These are phyloP conservation scores for Lordiphosa clarofinis DNA, from an alignment of 1,140 invertebrate species.

Conservation along the genomic window DNA sequence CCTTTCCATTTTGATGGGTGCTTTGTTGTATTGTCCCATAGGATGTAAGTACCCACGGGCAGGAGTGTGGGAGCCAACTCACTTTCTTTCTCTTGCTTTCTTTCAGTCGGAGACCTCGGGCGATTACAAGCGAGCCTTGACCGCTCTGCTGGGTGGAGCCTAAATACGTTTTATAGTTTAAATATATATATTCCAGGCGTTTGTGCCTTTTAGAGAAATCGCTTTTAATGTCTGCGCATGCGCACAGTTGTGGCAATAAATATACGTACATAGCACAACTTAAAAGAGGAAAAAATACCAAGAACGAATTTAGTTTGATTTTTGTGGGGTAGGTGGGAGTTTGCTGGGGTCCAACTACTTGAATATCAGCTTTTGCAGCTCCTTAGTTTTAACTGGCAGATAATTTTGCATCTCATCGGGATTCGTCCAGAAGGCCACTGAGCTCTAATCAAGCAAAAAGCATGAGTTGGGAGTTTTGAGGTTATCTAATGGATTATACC, in stretches of 20 bases:
- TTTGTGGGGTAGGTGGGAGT: neutral
- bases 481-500: too few relatives aligned
- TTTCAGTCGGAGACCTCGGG: constrained; percentile 87
- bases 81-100: constrained; percentile 7
- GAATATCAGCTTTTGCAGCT: constrained; percentile 80
- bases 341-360: constrained; percentile 28
- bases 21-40: constrained; percentile 34
- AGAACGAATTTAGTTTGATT: neutral
- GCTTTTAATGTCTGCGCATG: constrained; percentile 52
- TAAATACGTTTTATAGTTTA: constrained; percentile 17
- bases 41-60: constrained; percentile 39
- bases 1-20: constrained; percentile 21
- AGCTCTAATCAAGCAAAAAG: constrained; percentile 64
- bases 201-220: constrained; percentile 40
- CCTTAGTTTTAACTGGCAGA: constrained; percentile 80
- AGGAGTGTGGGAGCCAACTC: neutral
- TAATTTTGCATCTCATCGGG: constrained; percentile 82
- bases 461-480: neutral
- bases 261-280: constrained; percentile 36
- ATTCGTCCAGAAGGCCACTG: constrained; percentile 80
- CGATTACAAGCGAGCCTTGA: constrained; percentile 86
- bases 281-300: constrained; percentile 12
- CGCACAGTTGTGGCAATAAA: constrained; percentile 50
- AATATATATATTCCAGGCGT: constrained; percentile 1
- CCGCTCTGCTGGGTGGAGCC: constrained; percentile 82